Percentiles rank a stretch among this genome's conserved stretches.
Evolutionary conservation across 37 sponge, comb jelly and placozoan species (phyloP).

Genomic region (Amphimedon queenslandica): DNA sequence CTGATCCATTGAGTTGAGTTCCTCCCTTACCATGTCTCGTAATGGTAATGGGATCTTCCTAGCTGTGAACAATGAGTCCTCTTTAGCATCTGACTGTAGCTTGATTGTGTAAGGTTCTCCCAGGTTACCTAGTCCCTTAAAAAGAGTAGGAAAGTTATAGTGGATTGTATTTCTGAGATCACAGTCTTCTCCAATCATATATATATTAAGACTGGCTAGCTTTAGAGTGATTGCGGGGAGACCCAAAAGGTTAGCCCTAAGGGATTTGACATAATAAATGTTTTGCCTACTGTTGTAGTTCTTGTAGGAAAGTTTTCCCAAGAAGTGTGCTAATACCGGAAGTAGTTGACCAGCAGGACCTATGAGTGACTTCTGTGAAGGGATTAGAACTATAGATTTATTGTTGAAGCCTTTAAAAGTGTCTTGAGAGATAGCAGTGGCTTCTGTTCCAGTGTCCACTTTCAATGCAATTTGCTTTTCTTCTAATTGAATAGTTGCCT

Average conservation of each 20-base stretch:
- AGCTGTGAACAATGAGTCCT: neutral
- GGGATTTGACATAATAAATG: neutral
- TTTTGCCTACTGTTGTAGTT: neutral
- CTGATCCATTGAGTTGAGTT: constrained; percentile 18
- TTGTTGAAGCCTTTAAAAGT: neutral
- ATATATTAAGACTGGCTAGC: neutral
- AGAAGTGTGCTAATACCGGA: neutral
- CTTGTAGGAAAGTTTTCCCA: neutral
- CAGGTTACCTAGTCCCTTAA: constrained; percentile 8
- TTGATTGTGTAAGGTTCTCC: constrained; percentile 1
- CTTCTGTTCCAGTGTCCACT: constrained; percentile 24
- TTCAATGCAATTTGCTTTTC: constrained; percentile 8
- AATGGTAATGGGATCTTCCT: constrained; percentile 13
- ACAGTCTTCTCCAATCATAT: neutral
- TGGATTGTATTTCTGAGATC: neutral
- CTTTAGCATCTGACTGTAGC: neutral
- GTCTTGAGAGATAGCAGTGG: constrained; percentile 5
- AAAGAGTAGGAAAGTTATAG: neutral
- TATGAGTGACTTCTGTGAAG: neutral
- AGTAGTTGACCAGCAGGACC: constrained; percentile 7
- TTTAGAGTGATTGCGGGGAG: constrained; percentile 9
- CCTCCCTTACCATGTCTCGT: neutral
- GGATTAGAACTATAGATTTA: neutral
- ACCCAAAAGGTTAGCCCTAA: neutral
- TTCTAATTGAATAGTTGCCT: neutral